A percentile compares a stretch with the other conserved stretches of the same genome.
Conservation (phyloP, 2,888 invertebrate genomes). For the Drosophila buzzatii region DNA sequence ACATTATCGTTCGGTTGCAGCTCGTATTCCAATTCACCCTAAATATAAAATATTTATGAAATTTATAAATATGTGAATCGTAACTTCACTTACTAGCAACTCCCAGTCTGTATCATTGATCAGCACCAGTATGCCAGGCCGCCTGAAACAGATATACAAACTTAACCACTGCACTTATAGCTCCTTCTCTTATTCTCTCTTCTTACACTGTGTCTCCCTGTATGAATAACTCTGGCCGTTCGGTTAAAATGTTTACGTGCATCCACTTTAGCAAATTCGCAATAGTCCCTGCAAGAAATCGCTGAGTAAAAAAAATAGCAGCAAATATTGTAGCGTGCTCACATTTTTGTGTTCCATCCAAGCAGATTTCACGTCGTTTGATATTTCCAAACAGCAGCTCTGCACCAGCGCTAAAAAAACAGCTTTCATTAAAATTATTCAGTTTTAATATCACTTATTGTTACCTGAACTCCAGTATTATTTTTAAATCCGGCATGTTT, state of each 20-base stretch:
- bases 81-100: conserved; percentile 87
- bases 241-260: conserved; percentile 92
- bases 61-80: no score
- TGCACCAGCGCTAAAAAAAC: conserved; percentile 91
- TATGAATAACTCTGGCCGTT: conserved; percentile 91
- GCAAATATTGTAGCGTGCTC: conserved; percentile 4
- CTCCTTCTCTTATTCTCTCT: not conserved
- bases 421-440: not conserved
- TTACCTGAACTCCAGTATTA: conserved; percentile 82
- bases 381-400: conserved; percentile 95
- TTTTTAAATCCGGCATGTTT: conserved; percentile 63
- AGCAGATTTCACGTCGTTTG: conserved; percentile 89
- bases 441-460: rapidly evolving
- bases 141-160: conserved; percentile 59
- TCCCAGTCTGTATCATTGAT: conserved; percentile 99
- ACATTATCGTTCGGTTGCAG: conserved; percentile 90
- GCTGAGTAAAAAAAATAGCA: conserved; percentile 74
- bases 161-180: conserved; percentile 5
- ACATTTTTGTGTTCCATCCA: conserved; percentile 87
- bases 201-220: conserved; percentile 85
- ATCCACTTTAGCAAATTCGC: conserved; percentile 92
- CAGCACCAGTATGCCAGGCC: conserved; percentile 97
- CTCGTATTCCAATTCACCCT: conserved; percentile 90
- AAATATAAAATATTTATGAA: conserved; percentile 64
- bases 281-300: conserved; percentile 88